Evolutionary conservation across 2,113 vertebrate species (phyloP).

Genomic region (Aramus guarauna): DNA sequence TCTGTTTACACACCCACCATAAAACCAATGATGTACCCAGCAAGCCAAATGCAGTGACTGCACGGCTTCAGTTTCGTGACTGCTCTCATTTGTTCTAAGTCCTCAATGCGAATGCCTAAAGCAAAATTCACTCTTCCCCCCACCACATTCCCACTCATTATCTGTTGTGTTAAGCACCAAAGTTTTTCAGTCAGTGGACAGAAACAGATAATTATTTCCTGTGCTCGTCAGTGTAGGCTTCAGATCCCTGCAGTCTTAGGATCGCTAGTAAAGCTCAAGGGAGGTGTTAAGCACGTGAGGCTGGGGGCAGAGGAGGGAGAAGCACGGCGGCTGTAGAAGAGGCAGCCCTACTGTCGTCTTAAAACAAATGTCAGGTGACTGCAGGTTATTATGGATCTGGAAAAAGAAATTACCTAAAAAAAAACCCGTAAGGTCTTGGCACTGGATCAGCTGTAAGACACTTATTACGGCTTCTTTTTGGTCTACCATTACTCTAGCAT

Average conservation of each 20-base stretch:
- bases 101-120: neutral
- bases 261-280: neutral
- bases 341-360: neutral
- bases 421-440: neutral
- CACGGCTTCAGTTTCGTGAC: neutral
- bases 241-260: neutral
- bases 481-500: neutral
- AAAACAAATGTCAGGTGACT: neutral
- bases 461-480: neutral
- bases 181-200: slow-evolving; percentile 3
- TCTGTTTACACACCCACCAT: slow-evolving; percentile 8
- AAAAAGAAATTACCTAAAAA: neutral
- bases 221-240: neutral
- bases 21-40: slow-evolving; percentile 25
- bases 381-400: neutral
- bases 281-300: neutral
- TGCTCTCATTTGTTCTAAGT: slow-evolving; percentile 27
- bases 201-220: slow-evolving; percentile 40
- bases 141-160: neutral
- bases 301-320: neutral
- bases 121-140: slow-evolving; percentile 7
- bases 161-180: slow-evolving; percentile 15
- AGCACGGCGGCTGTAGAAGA: fast-evolving
- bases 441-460: neutral
- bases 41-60: slow-evolving; percentile 3